Base-by-base conservation (phyloP, 1,140 invertebrate species). In the Meloidogyne floridensis region DNA sequence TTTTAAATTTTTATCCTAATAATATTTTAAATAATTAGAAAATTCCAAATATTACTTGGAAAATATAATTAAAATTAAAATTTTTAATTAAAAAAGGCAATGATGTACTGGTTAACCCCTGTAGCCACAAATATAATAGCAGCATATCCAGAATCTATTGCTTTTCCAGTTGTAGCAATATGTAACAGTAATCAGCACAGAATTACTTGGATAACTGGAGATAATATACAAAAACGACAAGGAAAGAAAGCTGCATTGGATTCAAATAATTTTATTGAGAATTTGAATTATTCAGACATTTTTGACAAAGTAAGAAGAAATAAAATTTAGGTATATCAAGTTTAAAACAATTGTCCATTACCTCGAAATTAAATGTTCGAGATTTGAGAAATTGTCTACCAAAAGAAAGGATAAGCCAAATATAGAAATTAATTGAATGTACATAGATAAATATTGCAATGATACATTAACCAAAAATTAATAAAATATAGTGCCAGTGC, bases 121-220 rank as follows among this genome's bases (percentile, higher is more conserved):
- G 70, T 83, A 43, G 86, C 87, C 6, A 89, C 88, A 0, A 89
- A 89, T 80, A 89, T 89, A n/a, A 84, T 86, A 81, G 88, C 89
- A 56, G 84, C 85, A 71, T 89, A 89, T 78, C 88, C 88, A n/a
- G 59, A 76, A 18, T 79, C 82, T 75, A 83, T 90, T 20, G 18
- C 85, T 51, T 89, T 89, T 79, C 88, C 88, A 47, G 84, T 88
- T n/a, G 86, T 89, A 20, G 88, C 88, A 8, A 84, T 89, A 69
- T 89, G 88, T 80, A 89, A 89, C 78, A 89, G 88, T 79, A 89
- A 89, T 87, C 88, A 89, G 71, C 88, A 89, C 83, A 82, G 82
- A 70, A 47, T 75, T 56, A 84, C 80, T 59, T 71, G 51, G 47
- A n/a, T 42, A 5, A 80, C 71, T 56, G 10, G 10, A 6, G 20